Base-by-base conservation (phyloP, 2,113 vertebrate genomes). In the Chlamydotis undulata region DNA sequence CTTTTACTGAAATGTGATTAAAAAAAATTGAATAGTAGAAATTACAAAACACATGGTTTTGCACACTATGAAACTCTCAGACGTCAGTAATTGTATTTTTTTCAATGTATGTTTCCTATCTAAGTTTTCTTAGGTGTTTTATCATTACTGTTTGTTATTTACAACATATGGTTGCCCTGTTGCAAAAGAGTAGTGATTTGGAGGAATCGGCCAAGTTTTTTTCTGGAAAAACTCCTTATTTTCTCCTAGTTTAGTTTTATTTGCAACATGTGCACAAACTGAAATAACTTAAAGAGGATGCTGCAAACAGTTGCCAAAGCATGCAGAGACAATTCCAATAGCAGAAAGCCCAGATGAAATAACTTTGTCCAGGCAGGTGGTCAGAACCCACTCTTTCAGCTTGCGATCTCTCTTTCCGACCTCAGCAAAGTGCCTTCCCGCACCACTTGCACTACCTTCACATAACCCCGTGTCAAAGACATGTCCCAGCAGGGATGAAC, bases 341-440 rank as follows among this genome's bases (percentile, higher is more conserved):
- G 60, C 19, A 83, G 52, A 82, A 88, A 64, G 35, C 26, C 35
- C 52, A 68, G 39, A 86, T 53, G 29, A 93, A 92, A 92, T 52
- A 35, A 75, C 19, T 96, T 80, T 89, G 64, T 67, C 55, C 49
- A 79, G 76, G 71, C 43, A 92, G 85, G 67, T 83, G 85, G 82
- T 80, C 64, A 94, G 68, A 94, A 95, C 83, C 19, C 35, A 57
- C 53, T 73, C 81, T 91, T 87, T 73, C 67, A 83, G 75, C n/a
- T 37, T 65, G 28, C 33, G 63, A 59, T 50, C 28, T 26, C 33
- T 87, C 49, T 37, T 90, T 88, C 31, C 2, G 3, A 33, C 16
- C 45, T 83, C 79, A 67, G 39, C 56, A 61, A 91, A 91, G 63
- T 37, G 43, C 78, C 53, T 60, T 79, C 57, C 89, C 59, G 52